Percentiles rank a stretch among this genome's conserved stretches.
Evolutionary conservation across 2,797 vertebrate species (phyloP).

Genomic region (Linurgus olivaceus): DNA sequence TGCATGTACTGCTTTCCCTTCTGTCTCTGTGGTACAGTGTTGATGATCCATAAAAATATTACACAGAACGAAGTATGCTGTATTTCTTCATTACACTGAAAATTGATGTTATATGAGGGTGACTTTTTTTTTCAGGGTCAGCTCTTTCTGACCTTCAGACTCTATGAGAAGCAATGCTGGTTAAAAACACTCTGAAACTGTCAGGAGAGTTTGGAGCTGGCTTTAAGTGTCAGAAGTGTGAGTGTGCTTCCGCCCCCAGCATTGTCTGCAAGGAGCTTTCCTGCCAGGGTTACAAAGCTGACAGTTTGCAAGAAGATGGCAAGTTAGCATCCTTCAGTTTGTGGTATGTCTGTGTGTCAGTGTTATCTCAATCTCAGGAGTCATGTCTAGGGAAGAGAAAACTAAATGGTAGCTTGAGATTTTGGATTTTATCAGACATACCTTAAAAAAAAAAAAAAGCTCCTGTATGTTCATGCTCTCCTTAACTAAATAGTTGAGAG

Average conservation of each 20-base stretch:
- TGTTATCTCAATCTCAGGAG: background rate
- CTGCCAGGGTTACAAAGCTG: background rate
- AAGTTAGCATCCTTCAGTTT: background rate
- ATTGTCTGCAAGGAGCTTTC: background rate
- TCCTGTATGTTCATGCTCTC: background rate
- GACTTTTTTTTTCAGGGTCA: background rate
- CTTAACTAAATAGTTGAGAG: background rate
- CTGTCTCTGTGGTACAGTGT: background rate
- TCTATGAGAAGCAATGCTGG: background rate
- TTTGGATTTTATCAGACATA: background rate
- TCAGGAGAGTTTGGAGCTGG: background rate
- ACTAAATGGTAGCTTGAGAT: background rate
- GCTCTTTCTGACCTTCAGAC: background rate
- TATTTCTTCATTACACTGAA: background rate
- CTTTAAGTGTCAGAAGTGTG: background rate
- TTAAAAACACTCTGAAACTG: background rate
- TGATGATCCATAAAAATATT: background rate
- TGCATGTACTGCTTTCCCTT: background rate
- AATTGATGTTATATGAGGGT: background rate
- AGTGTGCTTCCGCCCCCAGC: background rate
- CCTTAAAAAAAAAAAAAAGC: background rate
- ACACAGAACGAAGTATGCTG: fast-evolving
- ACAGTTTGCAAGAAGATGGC: background rate
- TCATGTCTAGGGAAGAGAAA: background rate
- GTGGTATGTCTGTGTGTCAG: background rate